Base-by-base conservation (phyloP, 2,888 invertebrate species). In the Trachelus troglodyta region DNA sequence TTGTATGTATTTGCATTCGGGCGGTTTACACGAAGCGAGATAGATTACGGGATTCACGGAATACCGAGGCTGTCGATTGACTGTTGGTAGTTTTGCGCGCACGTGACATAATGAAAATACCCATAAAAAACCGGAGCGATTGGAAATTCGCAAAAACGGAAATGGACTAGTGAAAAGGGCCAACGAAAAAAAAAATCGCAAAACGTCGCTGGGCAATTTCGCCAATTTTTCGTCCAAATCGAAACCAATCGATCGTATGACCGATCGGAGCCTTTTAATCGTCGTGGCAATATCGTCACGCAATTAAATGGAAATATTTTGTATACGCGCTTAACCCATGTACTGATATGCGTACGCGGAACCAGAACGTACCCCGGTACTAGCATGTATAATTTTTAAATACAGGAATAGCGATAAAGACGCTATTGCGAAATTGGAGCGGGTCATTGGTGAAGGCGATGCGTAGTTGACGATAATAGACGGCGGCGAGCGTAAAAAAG, bases 401-500 rank as follows among this genome's bases (percentile, higher is more conserved):
- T 56, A 23, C 23, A 1, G 31, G 12, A 12, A 34, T 34, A 71
- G 31, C 71, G 33, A 71, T 71, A 33, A 34, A 23, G 71, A 23
- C 31, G 71, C 71, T 33, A 23, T 69, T 69, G 34, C 15, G 31
- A n/a, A 76, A 78, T 78, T 75, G 73, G 73, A 78, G 73, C 75
- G 75, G 78, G 78, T 78, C 78, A 78, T 75, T 68, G 76, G 76
- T 73, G 34, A 76, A 34, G 76, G 34, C 73, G 71, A 71, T 33
- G 71, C 71, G 12, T 35, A 77, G 15, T 71, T 23, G 11, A 34
- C 71, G 71, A 71, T 71, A 71, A 71, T 71, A 12, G 71, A 12
- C 71, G 56, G 2, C 23, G 2, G 9, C 23, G 23, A 56, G 23
- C 9, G 23, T 9, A 56, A 23, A 9, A 56, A 56, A 9, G 33